phyloP scores from a whole-genome alignment of 2,797 vertebrate genomes.

The Rhinichthys osculus region DNA sequence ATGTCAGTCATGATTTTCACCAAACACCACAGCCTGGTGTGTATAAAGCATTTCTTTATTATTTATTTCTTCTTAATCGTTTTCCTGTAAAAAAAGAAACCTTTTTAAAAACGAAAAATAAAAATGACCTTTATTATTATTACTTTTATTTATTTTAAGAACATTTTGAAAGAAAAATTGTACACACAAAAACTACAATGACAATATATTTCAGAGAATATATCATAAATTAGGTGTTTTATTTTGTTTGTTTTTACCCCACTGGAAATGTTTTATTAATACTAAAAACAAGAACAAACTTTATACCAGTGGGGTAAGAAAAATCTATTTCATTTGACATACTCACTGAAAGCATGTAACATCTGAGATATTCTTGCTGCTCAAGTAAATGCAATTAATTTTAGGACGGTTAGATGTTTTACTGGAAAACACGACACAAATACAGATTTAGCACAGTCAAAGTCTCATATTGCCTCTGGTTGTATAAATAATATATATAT shows the following conservation, averaged over 20 bases:
- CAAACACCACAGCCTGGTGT: slow-evolving; percentile 22
- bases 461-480: background rate
- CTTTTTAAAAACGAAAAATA: background rate
- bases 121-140: too few relatives aligned
- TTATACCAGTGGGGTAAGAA: background rate
- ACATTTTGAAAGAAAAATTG: too few relatives aligned
- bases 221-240: too few relatives aligned
- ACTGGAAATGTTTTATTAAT: too few relatives aligned
- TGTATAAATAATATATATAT: slow-evolving; percentile 10
- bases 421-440: background rate
- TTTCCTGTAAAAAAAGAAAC: too few relatives aligned
- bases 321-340: too few relatives aligned
- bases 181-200: too few relatives aligned
- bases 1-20: slow-evolving; percentile 31
- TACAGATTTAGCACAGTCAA: background rate
- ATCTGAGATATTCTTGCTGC: background rate
- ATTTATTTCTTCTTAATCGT: background rate
- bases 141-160: too few relatives aligned
- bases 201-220: too few relatives aligned
- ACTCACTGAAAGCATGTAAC: background rate
- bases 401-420: background rate
- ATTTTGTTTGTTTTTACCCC: too few relatives aligned
- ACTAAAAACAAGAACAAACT: too few relatives aligned
- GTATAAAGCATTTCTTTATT: slow-evolving; percentile 14
- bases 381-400: background rate